Percentiles rank a stretch among this genome's conserved stretches.
These are phyloP conservation scores for Orthosia gracilis DNA, from an alignment of 2,888 invertebrate species.

Conservation along the genomic window DNA sequence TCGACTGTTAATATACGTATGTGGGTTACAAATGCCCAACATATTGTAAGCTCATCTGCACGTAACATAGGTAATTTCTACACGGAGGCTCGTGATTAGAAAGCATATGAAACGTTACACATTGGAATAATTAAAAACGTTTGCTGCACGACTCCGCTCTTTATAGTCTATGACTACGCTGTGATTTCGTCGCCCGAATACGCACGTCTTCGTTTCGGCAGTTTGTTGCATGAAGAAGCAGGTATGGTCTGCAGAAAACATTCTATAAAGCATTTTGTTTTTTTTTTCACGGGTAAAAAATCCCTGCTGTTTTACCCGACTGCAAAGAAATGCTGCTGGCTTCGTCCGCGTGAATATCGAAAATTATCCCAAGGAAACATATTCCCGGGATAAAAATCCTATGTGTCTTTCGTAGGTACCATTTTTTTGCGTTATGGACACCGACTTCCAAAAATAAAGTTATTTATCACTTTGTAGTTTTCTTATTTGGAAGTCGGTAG, in stretches of 20 bases:
- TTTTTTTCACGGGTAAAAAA: not conserved
- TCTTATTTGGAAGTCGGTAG: no score
- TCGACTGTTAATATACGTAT: not conserved
- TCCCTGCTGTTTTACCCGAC: no score
- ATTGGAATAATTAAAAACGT: slow-evolving; percentile 84
- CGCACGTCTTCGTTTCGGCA: slow-evolving; percentile 76
- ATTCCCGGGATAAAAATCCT: no score
- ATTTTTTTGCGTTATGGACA: no score
- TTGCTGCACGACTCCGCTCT: slow-evolving; percentile 82
- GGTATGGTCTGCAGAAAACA: slow-evolving; percentile 72
- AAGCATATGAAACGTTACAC: slow-evolving; percentile 78
- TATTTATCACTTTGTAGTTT: no score
- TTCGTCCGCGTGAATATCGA: no score
- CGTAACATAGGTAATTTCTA: slow-evolving; percentile 55
- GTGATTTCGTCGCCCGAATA: slow-evolving; percentile 70
- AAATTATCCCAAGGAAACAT: no score
- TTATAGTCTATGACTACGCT: slow-evolving; percentile 63
- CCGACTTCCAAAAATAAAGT: no score
- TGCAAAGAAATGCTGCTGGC: no score
- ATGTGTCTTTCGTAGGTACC: no score
- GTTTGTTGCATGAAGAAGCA: slow-evolving; percentile 69
- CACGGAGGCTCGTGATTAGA: slow-evolving; percentile 82
- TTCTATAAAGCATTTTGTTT: not conserved
- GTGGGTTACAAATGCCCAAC: not conserved
- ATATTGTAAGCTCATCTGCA: slow-evolving; percentile 41